These are phyloP conservation scores for Protaetia brevitarsis DNA, from an alignment of 1,140 invertebrate genomes.

Conservation along the genomic window DNA sequence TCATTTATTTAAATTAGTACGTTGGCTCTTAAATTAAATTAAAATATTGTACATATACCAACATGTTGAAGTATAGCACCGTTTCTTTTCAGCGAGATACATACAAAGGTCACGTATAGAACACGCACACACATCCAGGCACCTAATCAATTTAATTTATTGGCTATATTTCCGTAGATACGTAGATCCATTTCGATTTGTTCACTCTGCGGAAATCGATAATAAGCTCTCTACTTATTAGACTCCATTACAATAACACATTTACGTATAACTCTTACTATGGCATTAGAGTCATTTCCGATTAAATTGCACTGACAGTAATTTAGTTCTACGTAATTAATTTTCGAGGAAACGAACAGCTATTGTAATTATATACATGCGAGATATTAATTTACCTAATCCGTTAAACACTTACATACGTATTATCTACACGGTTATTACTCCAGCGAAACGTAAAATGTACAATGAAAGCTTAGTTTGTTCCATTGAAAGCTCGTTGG, in stretches of 20 bases:
- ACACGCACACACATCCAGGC: neutral
- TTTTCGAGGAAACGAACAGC: neutral
- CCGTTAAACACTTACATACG: neutral
- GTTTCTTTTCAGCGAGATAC: neutral
- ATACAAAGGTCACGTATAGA: neutral
- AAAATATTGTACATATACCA: neutral
- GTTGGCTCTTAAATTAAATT: neutral
- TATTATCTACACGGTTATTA: neutral
- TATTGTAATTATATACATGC: neutral
- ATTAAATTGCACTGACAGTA: neutral
- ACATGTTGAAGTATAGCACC: neutral
- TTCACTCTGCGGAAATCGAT: neutral
- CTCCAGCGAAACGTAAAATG: neutral
- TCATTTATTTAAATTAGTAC: neutral
- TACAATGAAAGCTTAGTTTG: conserved; percentile 1
- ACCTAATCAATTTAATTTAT: neutral
- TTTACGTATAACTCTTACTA: neutral
- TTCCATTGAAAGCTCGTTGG: neutral
- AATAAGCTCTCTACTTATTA: neutral
- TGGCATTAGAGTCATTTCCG: neutral
- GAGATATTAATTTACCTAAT: neutral
- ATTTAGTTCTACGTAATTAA: neutral
- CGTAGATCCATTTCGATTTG: neutral
- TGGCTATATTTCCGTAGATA: neutral
- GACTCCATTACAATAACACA: neutral